Base-by-base conservation (phyloP, 2,888 invertebrate species). In the Netelia melanura region DNA sequence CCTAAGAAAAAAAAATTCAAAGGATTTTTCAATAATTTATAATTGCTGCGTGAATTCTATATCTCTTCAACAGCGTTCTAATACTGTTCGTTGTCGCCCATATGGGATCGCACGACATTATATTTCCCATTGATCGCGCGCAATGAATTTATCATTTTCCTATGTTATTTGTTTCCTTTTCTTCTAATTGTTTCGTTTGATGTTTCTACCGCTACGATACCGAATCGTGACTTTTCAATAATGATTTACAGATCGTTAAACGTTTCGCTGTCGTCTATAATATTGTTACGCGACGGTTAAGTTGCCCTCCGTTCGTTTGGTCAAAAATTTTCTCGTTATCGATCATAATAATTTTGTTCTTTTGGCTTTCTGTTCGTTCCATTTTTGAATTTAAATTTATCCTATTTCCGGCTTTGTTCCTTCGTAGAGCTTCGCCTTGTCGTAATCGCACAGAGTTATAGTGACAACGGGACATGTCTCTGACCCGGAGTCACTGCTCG, bases 401-500 rank as follows among this genome's bases (percentile, higher is more conserved):
- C 54, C 77, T 65, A 71, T 48, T 43, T 80, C 54, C 52, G 67
- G 70, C 38, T 72, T 80, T 25, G 58, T 68, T 82, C 72, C 52
- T 52, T 84, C 78, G 79, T 76, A 82, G 79, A 86, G 75, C 61
- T 87, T 88, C 68, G 83, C 81, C 86, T 90, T 90, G 79, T 91
- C 90, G 86, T 90, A 90, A 71, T 92, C 91, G 88, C 90, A 89
- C 43, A 91, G 88, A 74, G 91, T 91, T 86, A 92, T 90, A 84
- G 92, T 90, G 91, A 92, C 90, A 90, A 92, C 91, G 89, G 92
- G 91, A 87, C 90, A 88, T 67, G 87, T 88, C 70, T 83, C 81
- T 75, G 87, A 78, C 90, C 90, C 90, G 87, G 89, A 90, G 88
- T 91, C 92, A 92, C 90, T 86, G 79, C 84, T 86, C 86, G 89